Percentiles rank a stretch among this genome's conserved stretches.
phyloP scores from a whole-genome alignment of 2,113 vertebrate species.

The Colossoma macropomum region DNA sequence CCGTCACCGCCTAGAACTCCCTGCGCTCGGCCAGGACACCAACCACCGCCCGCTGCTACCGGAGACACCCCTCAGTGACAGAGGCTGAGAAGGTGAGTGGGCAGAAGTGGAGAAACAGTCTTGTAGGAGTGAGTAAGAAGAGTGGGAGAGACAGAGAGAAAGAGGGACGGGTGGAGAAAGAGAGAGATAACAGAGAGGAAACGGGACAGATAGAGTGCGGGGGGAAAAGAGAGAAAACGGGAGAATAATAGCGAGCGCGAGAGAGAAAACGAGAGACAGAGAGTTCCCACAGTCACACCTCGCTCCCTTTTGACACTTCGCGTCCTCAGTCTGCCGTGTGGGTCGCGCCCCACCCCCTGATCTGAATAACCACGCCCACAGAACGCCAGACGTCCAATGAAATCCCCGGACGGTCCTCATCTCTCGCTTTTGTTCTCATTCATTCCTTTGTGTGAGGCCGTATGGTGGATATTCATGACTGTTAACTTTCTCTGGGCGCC shows the following conservation, averaged over 20 bases:
- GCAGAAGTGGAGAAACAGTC: background rate
- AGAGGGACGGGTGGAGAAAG: background rate
- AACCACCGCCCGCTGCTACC: conserved; percentile 44
- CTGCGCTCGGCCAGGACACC: conserved; percentile 7
- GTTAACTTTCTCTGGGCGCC: background rate
- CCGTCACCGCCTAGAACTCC: conserved; percentile 55
- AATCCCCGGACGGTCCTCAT: background rate
- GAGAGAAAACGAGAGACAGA: background rate
- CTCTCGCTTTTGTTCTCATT: conserved; percentile 41
- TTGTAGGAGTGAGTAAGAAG: background rate
- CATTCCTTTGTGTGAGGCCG: conserved; percentile 15
- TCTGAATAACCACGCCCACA: conserved; percentile 32
- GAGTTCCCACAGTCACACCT: conserved; percentile 52
- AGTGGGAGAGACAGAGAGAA: background rate
- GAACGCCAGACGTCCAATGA: background rate
- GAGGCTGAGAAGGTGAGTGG: background rate
- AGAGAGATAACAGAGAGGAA: background rate
- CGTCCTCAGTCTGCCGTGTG: conserved; percentile 9
- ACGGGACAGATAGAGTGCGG: background rate
- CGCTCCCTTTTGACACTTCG: conserved; percentile 25
- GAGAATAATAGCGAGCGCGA: background rate
- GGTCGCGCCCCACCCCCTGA: conserved; percentile 25
- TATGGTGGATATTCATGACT: background rate
- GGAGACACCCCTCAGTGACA: background rate
- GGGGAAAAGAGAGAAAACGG: background rate